Evolutionary conservation across 2,888 invertebrate species (phyloP).

Genomic region (Drosophila acutilabella): DNA sequence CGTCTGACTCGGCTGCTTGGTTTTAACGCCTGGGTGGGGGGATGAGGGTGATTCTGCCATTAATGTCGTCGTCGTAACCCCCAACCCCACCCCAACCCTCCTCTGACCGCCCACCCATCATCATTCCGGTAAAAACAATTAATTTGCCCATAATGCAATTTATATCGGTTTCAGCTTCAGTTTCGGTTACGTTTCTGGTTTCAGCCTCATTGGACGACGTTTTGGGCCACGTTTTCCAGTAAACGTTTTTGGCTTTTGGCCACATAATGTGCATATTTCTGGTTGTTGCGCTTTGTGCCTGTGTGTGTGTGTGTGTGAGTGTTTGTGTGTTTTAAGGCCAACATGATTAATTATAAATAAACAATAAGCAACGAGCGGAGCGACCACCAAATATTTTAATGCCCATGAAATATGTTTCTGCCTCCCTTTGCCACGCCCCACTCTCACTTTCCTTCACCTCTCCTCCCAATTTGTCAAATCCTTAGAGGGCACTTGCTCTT

Average conservation of each 20-base stretch:
- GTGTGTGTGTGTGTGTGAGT: constrained; percentile 8
- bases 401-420: constrained; percentile 40
- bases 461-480: constrained; percentile 2
- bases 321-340: constrained; percentile 57
- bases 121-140: constrained; percentile 75
- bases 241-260: constrained; percentile 31
- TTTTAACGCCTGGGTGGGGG: neutral
- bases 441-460: neutral
- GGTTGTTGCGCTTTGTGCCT: constrained; percentile 20
- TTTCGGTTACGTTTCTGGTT: constrained; percentile 16
- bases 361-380: constrained; percentile 45
- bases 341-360: constrained; percentile 75
- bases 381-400: constrained; percentile 62
- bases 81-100: neutral
- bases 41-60: constrained; percentile 48
- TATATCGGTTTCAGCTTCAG: constrained; percentile 69
- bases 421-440: neutral
- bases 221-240: constrained; percentile 9
- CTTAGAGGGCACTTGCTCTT: neutral
- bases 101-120: neutral
- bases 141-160: constrained; percentile 81
- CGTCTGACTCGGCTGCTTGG: constrained; percentile 22
- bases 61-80: constrained; percentile 56
- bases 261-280: constrained; percentile 65
- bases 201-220: constrained; percentile 31